Percentiles rank a stretch among this genome's conserved stretches.
Conservation (phyloP, 2,888 invertebrate species). For the Limenitis camilla region DNA sequence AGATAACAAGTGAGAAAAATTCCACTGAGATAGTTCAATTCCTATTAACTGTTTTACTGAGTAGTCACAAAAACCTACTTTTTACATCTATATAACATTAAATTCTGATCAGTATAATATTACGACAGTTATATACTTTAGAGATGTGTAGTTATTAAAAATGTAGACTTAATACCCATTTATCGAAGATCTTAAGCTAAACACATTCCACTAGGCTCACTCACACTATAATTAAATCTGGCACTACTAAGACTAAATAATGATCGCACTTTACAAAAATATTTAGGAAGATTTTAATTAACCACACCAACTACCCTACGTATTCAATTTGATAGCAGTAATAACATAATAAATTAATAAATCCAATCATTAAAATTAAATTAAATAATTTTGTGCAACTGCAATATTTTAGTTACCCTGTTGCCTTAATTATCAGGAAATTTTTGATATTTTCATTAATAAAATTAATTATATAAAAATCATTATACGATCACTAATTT, state of each 20-base stretch:
- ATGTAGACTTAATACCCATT: not conserved
- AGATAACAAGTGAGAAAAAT: constrained; percentile 4
- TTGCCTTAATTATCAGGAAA: constrained; percentile 16
- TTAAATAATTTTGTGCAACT: constrained; percentile 9
- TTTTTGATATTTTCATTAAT: not conserved
- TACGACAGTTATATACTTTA: not conserved
- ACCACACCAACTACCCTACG: not conserved
- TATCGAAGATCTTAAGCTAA: not conserved
- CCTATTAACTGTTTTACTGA: constrained; percentile 2
- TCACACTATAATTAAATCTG: not conserved
- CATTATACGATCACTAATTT: constrained; percentile 32
- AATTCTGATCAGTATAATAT: too few relatives aligned
- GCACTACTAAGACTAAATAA: not conserved
- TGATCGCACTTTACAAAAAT: constrained; percentile 1
- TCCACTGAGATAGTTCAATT: constrained; percentile 10
- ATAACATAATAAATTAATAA: not conserved
- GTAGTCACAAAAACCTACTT: too few relatives aligned
- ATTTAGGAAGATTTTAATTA: constrained; percentile 4
- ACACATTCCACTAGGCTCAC: not conserved
- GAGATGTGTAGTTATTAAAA: too few relatives aligned
- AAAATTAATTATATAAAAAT: constrained; percentile 6
- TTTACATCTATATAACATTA: too few relatives aligned
- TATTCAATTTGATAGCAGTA: not conserved
- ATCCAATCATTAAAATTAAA: not conserved
- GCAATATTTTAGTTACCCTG: constrained; percentile 23